A percentile compares a stretch with the other conserved stretches of the same genome.
Conservation (phyloP, 2,888 invertebrate genomes). For the Elmis aenea region DNA sequence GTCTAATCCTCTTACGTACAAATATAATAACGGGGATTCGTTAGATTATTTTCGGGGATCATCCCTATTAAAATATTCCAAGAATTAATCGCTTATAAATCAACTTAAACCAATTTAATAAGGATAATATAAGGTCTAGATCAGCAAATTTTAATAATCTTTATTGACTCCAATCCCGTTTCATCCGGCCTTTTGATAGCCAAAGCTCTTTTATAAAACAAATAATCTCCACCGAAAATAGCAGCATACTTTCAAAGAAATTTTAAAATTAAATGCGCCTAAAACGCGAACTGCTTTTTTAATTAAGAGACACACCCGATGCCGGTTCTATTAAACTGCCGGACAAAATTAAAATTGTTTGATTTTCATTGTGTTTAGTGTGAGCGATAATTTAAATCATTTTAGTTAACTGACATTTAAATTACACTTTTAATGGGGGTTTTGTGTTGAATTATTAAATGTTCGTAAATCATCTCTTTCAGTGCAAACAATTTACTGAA, state of each 20-base stretch:
- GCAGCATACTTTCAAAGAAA: constrained; percentile 18
- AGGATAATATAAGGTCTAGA: constrained; percentile 30
- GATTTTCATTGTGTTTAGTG: constrained; percentile 16
- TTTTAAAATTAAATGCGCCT: constrained; percentile 22
- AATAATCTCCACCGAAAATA: constrained; percentile 20
- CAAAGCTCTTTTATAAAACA: constrained; percentile 20
- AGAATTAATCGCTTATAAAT: constrained; percentile 21
- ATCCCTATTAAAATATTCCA: constrained; percentile 17
- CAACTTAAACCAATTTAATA: constrained; percentile 26
- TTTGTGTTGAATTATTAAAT: no score
- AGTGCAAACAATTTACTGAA: no score
- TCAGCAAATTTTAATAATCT: constrained; percentile 33
- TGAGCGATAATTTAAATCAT: constrained; percentile 12
- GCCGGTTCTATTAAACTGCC: constrained; percentile 10
- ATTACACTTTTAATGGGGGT: constrained; percentile 7
- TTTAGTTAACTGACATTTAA: constrained; percentile 12
- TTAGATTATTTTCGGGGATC: constrained; percentile 9
- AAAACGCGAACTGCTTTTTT: constrained; percentile 21
- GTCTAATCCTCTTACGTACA: no score
- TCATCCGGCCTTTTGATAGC: constrained; percentile 19
- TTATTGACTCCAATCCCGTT: constrained; percentile 31
- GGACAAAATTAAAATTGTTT: constrained; percentile 19
- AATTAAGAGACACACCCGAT: constrained; percentile 21
- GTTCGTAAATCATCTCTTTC: no score
- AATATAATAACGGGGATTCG: constrained; percentile 9